These are phyloP conservation scores for Chiloscyllium plagiosum DNA, from an alignment of 2,113 vertebrate species.

Conservation along the genomic window DNA sequence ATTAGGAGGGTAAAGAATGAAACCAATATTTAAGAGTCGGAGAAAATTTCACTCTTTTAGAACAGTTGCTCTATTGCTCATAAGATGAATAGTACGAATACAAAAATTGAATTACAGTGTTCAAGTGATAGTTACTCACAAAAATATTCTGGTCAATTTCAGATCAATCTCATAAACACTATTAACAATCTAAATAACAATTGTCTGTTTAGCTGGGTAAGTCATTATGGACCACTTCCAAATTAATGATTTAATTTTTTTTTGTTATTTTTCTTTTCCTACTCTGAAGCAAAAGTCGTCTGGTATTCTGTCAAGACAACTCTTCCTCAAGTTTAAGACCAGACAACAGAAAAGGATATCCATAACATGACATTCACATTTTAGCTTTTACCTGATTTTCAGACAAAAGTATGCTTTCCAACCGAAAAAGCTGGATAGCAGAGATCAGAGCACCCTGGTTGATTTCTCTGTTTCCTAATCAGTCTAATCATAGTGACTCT, in stretches of 20 bases:
- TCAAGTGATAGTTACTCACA: background rate
- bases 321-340: background rate
- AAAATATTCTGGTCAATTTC: conserved; percentile 10
- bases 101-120: background rate
- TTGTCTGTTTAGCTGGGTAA: background rate
- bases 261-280: background rate
- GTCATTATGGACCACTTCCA: background rate
- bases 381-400: background rate
- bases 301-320: background rate
- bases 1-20: background rate
- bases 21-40: background rate
- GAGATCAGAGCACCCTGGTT: background rate
- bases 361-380: background rate
- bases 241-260: background rate
- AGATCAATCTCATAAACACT: background rate
- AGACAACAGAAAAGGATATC: background rate
- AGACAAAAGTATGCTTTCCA: background rate
- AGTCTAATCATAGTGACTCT: background rate
- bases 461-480: background rate
- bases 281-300: background rate
- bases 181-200: background rate
- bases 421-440: background rate
- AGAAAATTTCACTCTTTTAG: background rate
- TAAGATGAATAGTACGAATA: background rate
- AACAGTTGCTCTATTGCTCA: background rate